A percentile compares a stretch with the other conserved stretches of the same genome.
These are phyloP conservation scores for Auanema sp. DNA, from an alignment of 2,888 invertebrate genomes.

Conservation along the genomic window DNA sequence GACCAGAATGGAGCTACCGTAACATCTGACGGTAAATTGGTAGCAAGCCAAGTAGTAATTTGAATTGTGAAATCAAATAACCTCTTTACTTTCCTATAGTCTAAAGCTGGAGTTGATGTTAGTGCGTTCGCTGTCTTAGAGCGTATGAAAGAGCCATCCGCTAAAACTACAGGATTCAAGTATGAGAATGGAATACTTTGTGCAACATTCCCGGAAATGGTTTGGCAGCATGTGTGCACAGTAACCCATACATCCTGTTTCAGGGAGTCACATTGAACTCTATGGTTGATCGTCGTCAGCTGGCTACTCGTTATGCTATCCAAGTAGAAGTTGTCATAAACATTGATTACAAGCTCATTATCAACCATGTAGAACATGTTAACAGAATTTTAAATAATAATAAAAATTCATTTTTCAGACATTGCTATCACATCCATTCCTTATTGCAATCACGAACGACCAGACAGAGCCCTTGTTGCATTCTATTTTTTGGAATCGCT, in stretches of 20 bases:
- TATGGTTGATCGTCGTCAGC: slow-evolving; percentile 49
- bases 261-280: slow-evolving; percentile 50
- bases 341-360: slow-evolving; percentile 36
- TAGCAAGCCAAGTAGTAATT: slow-evolving; percentile 28
- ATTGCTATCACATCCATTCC: slow-evolving; percentile 42
- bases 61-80: not conserved
- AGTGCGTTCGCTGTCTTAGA: slow-evolving; percentile 24
- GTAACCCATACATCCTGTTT: not conserved
- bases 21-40: slow-evolving; percentile 42
- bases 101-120: slow-evolving; percentile 20
- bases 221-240: slow-evolving; percentile 3
- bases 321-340: slow-evolving; percentile 47
- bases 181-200: slow-evolving; percentile 49
- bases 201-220: slow-evolving; percentile 55
- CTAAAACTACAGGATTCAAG: slow-evolving; percentile 38
- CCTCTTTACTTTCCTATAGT: not conserved
- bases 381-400: slow-evolving; percentile 2
- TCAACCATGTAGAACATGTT: slow-evolving; percentile 37
- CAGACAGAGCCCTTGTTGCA: slow-evolving; percentile 51
- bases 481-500: slow-evolving; percentile 50
- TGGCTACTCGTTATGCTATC: slow-evolving; percentile 47
- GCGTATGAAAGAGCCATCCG: slow-evolving; percentile 25
- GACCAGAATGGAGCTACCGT: slow-evolving; percentile 41
- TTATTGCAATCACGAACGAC: slow-evolving; percentile 54
- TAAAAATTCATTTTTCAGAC: slow-evolving; percentile 27